Base-by-base conservation (phyloP, 2,888 invertebrate genomes). In the Sarcophaga carnaria region DNA sequence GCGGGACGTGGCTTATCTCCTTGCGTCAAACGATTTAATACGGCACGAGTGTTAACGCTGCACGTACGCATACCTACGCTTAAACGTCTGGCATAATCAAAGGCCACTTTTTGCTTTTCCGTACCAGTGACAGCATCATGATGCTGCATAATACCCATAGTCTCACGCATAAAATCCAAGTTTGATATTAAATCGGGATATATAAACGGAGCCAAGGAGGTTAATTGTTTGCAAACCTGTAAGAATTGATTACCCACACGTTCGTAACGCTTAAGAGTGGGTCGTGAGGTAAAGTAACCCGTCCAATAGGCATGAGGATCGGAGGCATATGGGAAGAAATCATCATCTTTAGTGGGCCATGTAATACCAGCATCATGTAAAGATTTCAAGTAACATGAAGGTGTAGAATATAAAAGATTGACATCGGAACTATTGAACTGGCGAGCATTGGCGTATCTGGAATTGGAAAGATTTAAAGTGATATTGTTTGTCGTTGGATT, bases 271-370 rank as follows among this genome's bases (percentile, higher is more conserved):
- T 97, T 97, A 1, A 96, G 94, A 0, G 97, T 96, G 0, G 97
- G 97, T 27, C 97, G 94, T 0, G 97, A 97, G 0, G 97, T 96
- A 91, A 96, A 98, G 91, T 97, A 98, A 0, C 99, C 99, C 0
- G 98, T 98, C 99, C 99, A 99, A 91, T 96, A 99, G 0, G 97
- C 95, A 90, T 98, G 96, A 0, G 96, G 95, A 91, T 97, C 97
- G 66, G 96, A 97, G 1, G 98, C 97, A 93, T 97, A 98, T 0
- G 98, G 98, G 93, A 98, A 98, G 94, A 98, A 98, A 91, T 98
- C 98, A 90, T 98, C 97, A 0, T 94, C 94, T 92, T 98, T 98
- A 0, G 95, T 95, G 0, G 96, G 94, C 94, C 97, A 95, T 0
- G 95, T 95, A 11, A 95, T 94, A 11, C 96, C 95, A 1, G 96